phyloP scores from a whole-genome alignment of 2,797 vertebrate species.

The Acipenser transmontanus region DNA sequence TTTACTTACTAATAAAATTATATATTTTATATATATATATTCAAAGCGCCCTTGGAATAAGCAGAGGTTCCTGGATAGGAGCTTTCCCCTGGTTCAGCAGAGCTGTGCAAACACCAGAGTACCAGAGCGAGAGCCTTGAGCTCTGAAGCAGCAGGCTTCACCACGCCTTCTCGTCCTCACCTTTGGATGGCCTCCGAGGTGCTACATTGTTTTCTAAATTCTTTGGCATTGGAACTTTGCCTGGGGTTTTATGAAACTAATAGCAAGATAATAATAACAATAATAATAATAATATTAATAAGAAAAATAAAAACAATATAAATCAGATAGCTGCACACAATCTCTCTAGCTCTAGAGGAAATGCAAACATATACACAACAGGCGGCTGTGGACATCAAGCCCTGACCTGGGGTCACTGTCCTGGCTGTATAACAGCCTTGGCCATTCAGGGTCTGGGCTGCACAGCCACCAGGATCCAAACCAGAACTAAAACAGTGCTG shows the following conservation, averaged over 20 bases:
- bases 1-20: too few species aligned
- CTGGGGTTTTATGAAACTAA: slow-evolving; percentile 29
- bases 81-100: too few species aligned
- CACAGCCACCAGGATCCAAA: too few species aligned
- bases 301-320: slow-evolving; percentile 18
- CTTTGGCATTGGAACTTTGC: slow-evolving; percentile 28
- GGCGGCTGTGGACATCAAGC: neutral
- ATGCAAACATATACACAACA: neutral
- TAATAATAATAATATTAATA: slow-evolving; percentile 24
- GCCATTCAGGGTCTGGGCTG: neutral
- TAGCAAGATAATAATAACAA: slow-evolving; percentile 28
- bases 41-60: too few species aligned
- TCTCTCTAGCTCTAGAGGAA: slow-evolving; percentile 2
- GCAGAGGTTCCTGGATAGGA: too few species aligned
- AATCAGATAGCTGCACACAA: neutral
- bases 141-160: neutral
- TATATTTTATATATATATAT: too few species aligned
- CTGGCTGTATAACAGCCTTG: neutral
- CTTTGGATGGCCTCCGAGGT: slow-evolving; percentile 42
- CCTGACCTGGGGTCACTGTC: too few species aligned
- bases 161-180: slow-evolving; percentile 35
- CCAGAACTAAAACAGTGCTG: too few species aligned
- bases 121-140: neutral
- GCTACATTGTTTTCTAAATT: slow-evolving; percentile 31
- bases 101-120: too few species aligned